These are phyloP conservation scores for Zaprionus ornatus DNA, from an alignment of 1,140 invertebrate species.

Conservation along the genomic window DNA sequence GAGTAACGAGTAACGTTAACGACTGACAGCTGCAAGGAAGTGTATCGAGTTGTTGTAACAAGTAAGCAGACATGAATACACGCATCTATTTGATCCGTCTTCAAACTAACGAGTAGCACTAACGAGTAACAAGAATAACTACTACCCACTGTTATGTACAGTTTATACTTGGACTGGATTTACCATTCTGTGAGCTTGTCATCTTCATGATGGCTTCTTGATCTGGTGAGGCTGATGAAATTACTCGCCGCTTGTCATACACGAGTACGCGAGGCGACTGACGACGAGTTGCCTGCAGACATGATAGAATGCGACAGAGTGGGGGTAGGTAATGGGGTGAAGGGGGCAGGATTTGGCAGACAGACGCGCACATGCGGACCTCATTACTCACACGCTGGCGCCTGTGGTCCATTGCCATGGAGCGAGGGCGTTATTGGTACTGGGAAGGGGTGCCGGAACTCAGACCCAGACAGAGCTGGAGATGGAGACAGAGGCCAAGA, in stretches of 20 bases:
- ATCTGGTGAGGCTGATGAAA: conserved; percentile 5
- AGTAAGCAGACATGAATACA: too few species aligned
- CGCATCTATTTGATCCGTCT: rapidly evolving
- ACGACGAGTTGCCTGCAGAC: conserved; percentile 17
- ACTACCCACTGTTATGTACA: background rate
- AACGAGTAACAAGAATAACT: background rate
- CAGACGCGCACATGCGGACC: conserved; percentile 24
- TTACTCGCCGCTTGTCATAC: conserved; percentile 31
- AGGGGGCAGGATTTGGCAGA: conserved; percentile 12
- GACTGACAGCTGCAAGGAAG: background rate
- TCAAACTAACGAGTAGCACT: too few species aligned
- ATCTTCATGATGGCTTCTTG: conserved; percentile 5
- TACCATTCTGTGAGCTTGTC: conserved; percentile 12
- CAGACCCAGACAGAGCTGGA: background rate
- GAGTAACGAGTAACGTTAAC: background rate
- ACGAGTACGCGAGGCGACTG: conserved; percentile 22
- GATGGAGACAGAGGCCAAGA: background rate
- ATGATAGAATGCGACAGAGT: background rate
- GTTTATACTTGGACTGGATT: background rate
- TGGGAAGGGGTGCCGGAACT: background rate
- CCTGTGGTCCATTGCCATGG: conserved; percentile 33
- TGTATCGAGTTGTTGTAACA: too few species aligned
- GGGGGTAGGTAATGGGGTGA: background rate
- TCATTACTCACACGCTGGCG: conserved; percentile 50
- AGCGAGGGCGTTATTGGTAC: background rate